These are phyloP conservation scores for Ormyrus pomaceus DNA, from an alignment of 2,888 invertebrate genomes.

Conservation along the genomic window DNA sequence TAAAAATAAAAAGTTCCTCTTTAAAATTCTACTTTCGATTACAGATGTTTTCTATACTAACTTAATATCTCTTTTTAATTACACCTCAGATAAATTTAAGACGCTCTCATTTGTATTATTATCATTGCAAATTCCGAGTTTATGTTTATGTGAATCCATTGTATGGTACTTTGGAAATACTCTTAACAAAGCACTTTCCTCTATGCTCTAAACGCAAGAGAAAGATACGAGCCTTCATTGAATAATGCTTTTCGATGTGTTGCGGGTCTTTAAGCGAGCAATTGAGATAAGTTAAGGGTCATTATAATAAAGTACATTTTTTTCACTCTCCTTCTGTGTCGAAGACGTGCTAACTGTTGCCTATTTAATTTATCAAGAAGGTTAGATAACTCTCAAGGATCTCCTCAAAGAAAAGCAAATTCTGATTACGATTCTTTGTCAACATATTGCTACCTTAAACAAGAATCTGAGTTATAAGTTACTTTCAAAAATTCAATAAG, in stretches of 20 bases:
- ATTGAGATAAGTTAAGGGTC: conserved; percentile 52
- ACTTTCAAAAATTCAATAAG: too few species aligned
- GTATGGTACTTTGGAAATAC: neutral
- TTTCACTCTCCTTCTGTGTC: conserved; percentile 26
- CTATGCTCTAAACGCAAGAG: conserved; percentile 4
- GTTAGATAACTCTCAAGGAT: neutral
- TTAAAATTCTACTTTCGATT: too few species aligned
- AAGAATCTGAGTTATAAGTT: too few species aligned
- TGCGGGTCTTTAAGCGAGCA: conserved; percentile 24
- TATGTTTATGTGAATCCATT: too few species aligned
- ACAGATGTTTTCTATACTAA: too few species aligned
- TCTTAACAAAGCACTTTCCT: conserved; percentile 30
- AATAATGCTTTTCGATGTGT: conserved; percentile 32
- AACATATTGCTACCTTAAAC: too few species aligned
- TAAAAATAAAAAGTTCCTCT: too few species aligned
- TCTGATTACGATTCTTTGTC: neutral
- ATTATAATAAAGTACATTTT: conserved; percentile 48
- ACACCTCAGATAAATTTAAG: too few species aligned
- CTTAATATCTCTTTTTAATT: too few species aligned
- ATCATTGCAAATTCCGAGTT: too few species aligned
- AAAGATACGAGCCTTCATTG: conserved; percentile 51
- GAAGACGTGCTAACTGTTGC: conserved; percentile 32
- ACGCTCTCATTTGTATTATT: too few species aligned
- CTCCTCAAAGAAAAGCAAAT: neutral
- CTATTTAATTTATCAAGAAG: conserved; percentile 6